Percentiles rank a stretch among this genome's conserved stretches.
Evolutionary conservation across 2,113 vertebrate genomes (phyloP).

Genomic region (Fukomys damarensis): DNA sequence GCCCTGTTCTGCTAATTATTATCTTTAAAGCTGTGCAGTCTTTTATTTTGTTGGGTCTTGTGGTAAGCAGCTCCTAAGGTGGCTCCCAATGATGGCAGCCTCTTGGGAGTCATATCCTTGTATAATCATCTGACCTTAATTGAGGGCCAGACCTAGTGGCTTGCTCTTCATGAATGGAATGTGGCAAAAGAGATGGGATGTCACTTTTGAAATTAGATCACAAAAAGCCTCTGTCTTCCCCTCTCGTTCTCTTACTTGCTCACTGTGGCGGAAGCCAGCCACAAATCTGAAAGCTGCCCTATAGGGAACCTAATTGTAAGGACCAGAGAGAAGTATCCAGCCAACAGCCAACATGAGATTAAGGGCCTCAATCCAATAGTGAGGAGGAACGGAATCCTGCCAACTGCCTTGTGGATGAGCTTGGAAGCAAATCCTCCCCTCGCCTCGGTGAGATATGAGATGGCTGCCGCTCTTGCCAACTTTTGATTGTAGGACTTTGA

Average conservation of each 20-base stretch:
- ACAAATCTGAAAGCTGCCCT: background rate
- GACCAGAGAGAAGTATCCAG: background rate
- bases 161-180: background rate
- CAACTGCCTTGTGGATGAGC: slow-evolving; percentile 1
- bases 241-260: background rate
- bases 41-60: background rate
- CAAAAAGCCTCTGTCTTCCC: background rate
- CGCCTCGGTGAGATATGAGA: background rate
- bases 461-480: background rate
- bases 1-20: background rate
- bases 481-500: background rate
- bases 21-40: background rate
- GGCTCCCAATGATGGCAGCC: background rate
- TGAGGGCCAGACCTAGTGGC: background rate
- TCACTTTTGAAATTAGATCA: background rate
- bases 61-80: background rate
- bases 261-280: background rate
- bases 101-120: background rate
- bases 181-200: background rate
- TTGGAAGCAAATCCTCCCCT: slow-evolving; percentile 32
- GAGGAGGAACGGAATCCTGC: background rate
- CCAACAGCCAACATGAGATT: background rate
- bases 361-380: background rate
- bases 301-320: background rate
- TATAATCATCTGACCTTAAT: background rate